Base-by-base conservation (phyloP, 2,113 vertebrate species). In the Tor tambroides region DNA sequence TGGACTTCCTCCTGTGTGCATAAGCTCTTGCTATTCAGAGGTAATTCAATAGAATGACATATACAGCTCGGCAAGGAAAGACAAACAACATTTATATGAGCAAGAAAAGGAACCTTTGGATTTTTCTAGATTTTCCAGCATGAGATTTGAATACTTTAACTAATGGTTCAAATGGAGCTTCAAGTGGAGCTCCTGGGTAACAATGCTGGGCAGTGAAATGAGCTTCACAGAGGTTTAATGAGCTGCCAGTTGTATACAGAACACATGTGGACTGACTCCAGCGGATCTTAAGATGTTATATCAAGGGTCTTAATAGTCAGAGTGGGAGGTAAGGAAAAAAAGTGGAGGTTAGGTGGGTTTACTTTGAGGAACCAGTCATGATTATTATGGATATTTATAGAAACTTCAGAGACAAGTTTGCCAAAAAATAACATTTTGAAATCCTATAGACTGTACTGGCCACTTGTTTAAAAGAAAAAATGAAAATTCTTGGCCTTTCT, bases 101-200 rank as follows among this genome's bases (percentile, higher is more conserved):
- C 35, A 61, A 2, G 15, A 88, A 72, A 26, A 74, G 72, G 49
- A 51, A 41, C 43, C 63, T 80, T 80, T 46, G 19, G n/a, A 35
- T 75, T 85, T 69, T 80, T 61, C 11, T 32, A 81, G 82, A 59
- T 85, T 65, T 19, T 10, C 21, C 11, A 82, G 43, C 77, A 46
- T 61, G 23, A 76, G 21, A 82, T 69, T 84, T 79, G 23, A 87
- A 43, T 43, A 8, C 9, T 43, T 43, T 10, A 46, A 79, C 78
- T 85, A 87, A 87, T 87, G 11, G 56, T 56, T 80, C 41, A 49
- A 67, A 89, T 17, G n/a, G 69, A 26, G 71, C 77, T 76, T 69
- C 43, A 49, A 77, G 30, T 59, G 17, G 10, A 54, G 77, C 49
- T 87, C 17, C 46, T 61, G 67, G 43, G 67, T 80, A 82, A 74